Evolutionary conservation across 2,113 vertebrate species (phyloP).

Genomic region (Eurystomus gularis): DNA sequence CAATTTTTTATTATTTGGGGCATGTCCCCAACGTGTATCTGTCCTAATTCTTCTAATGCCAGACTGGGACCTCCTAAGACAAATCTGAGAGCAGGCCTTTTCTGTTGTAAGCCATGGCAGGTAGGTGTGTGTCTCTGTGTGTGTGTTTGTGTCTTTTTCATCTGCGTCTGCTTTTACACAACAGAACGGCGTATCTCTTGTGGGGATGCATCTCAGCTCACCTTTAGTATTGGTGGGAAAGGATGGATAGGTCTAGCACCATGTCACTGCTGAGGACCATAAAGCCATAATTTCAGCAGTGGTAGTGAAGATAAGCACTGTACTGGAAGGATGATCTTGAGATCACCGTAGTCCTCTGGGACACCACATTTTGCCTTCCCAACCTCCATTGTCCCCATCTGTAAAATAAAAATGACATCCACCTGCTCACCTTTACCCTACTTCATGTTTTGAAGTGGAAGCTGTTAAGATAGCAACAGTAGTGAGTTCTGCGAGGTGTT

Average conservation of each 20-base stretch:
- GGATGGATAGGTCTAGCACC: too few relatives aligned
- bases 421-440: neutral
- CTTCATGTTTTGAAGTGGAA: neutral
- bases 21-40: neutral
- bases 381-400: neutral
- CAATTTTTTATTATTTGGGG: neutral
- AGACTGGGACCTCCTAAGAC: neutral
- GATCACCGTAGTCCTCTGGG: neutral
- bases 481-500: neutral
- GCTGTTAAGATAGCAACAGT: neutral
- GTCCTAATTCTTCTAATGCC: neutral
- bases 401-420: neutral
- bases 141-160: neutral
- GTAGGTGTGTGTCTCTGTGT: too few relatives aligned
- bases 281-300: neutral
- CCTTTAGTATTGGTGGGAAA: neutral
- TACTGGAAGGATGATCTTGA: neutral
- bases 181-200: accelerated
- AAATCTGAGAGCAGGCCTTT: neutral
- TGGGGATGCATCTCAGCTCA: neutral
- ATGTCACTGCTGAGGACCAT: neutral
- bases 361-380: neutral
- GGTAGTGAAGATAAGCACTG: neutral
- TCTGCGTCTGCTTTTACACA: neutral
- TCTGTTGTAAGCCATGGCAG: neutral